Conservation (phyloP, 2,797 vertebrate species). For the Huso huso region DNA sequence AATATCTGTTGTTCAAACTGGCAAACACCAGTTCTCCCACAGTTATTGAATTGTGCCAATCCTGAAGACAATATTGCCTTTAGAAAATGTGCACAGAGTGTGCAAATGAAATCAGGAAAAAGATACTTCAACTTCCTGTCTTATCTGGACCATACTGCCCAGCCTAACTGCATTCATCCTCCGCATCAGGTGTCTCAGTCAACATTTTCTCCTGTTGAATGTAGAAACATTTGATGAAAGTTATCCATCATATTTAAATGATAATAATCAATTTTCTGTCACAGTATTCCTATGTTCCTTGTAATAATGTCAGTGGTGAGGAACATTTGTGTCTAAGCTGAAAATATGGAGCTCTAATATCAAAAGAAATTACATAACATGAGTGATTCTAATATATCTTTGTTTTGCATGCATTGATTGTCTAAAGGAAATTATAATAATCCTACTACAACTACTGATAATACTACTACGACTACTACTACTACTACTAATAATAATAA, state of each 20-base stretch:
- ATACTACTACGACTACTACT: too few relatives aligned
- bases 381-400: constrained; percentile 24
- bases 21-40: too few relatives aligned
- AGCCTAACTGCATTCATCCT: background rate
- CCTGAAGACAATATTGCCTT: too few relatives aligned
- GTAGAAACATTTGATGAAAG: constrained; percentile 75
- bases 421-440: constrained; percentile 23
- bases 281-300: constrained; percentile 76
- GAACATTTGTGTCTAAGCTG: constrained; percentile 74
- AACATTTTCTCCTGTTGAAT: constrained; percentile 41
- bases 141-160: background rate
- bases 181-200: constrained; percentile 27
- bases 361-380: constrained; percentile 75
- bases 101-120: too few relatives aligned
- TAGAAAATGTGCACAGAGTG: too few relatives aligned
- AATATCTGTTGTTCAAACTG: too few relatives aligned
- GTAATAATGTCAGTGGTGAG: constrained; percentile 74
- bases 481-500: too few relatives aligned
- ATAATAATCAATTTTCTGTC: constrained; percentile 96
- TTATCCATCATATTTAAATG: constrained; percentile 92
- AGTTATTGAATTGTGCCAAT: too few relatives aligned
- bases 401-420: too few relatives aligned
- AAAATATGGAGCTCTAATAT: constrained; percentile 59
- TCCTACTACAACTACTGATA: too few relatives aligned
- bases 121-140: too few relatives aligned